These are phyloP conservation scores for Drosophila oshimai DNA, from an alignment of 1,140 invertebrate species.

Conservation along the genomic window DNA sequence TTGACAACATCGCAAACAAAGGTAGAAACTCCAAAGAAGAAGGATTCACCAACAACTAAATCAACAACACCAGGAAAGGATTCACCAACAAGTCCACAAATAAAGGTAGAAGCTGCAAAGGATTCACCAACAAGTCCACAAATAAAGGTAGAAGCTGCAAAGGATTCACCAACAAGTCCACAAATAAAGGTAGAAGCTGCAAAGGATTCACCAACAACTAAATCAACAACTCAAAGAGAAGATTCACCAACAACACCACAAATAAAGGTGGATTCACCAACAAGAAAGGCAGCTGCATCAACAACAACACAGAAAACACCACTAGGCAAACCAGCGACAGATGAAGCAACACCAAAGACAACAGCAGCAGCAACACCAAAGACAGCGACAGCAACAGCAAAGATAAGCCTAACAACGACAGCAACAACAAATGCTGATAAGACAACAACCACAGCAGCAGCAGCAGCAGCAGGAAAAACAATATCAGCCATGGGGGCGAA, in stretches of 20 bases:
- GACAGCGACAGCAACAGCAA: slow-evolving; percentile 3
- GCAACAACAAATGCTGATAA: slow-evolving; percentile 26
- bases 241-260: neutral
- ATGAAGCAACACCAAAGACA: too few species aligned
- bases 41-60: slow-evolving; percentile 8
- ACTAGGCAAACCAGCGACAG: neutral
- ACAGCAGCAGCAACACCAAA: slow-evolving; percentile 2
- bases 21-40: neutral
- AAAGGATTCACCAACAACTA: slow-evolving; percentile 3
- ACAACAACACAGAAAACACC: neutral
- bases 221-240: neutral
- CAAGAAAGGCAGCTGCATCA: neutral
- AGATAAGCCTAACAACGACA: neutral
- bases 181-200: neutral
- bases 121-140: neutral
- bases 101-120: slow-evolving; percentile 17
- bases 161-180: neutral
- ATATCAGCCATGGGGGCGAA: neutral
- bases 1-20: neutral
- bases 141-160: neutral
- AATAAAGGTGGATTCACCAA: neutral
- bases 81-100: neutral
- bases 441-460: slow-evolving; percentile 14
- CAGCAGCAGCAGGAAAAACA: slow-evolving; percentile 17
- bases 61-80: neutral